Base-by-base conservation (phyloP, 1,140 invertebrate species). In the Camponotus floridanus region DNA sequence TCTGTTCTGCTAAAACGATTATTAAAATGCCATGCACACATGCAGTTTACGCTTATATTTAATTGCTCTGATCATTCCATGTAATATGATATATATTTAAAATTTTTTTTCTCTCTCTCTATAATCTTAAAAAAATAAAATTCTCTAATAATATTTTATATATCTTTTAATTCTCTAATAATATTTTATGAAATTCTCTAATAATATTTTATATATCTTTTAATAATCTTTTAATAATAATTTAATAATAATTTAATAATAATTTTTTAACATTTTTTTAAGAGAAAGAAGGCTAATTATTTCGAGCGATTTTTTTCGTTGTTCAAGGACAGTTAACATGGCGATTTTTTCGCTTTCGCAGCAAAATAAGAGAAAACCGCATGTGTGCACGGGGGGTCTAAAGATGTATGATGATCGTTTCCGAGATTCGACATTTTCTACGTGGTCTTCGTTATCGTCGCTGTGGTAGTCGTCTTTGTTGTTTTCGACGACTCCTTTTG, bases 401-500 rank as follows among this genome's bases (percentile, higher is more conserved):
- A 55, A n/a, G 51, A 70, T 48, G 70, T 55, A 45, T 15, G 21
- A 70, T 70, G 21, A 70, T 70, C 42, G 26, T 13, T 11, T 89
- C 74, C 85, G 2, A 26, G 26, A 51, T 90, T 89, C 85, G 70
- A 88, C 9, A 65, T 21, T 45, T 83, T 89, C 64, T 89, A 31
- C 36, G 65, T 42, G 15, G 36, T 64, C 31, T 80, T 86, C 39
- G 33, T 86, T 39, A 55, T 57, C 55, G 57, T 36, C 42, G 67
- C 36, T 39, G 55, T 57, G 51, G 83, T 55, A 33, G 31, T 61
- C 36, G 51, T n/a, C 79, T 89, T 85, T 48, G 84, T 45, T 36
- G 85, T 71, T 88, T 91, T 86, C 74, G 92, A 71, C 80, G 61
- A 62, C 89, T 91, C 86, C 79, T 61, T 89, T 62, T 89, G 91